Evolutionary conservation across 64 coral and sea anemone genomes (phyloP), one percentile per base, ranked within the genome.

Genomic region (Porites australiensis): DNA sequence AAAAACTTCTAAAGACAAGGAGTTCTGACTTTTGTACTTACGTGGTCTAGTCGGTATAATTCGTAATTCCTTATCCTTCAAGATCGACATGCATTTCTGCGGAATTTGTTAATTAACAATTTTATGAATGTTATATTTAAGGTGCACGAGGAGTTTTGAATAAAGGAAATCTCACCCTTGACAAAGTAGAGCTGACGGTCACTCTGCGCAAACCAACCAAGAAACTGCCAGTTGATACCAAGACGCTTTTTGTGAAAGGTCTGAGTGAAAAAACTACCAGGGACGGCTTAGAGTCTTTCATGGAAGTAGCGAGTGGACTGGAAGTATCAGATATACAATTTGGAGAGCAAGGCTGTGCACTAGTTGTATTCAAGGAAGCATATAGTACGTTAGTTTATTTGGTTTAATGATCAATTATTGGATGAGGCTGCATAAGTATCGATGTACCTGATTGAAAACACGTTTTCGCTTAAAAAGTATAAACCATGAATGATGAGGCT

Each of bases 291-390:
- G 47, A 50, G 10, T 66, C 47, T 15, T 89, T 67, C 59, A 89
- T 89, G 88, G 88, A 79, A 47, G 58, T 89, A 6, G 61, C 44
- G 2, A 89, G 88, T 77, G 62, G 88, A 64, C 7, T 78, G 44
- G 88, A 89, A 69, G 75, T 79, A 20, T 20, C 21, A 8, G 5
- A 20, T 43, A 43, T 70, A 2, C 45, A 53, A 8, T 69, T 57
- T 66, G 75, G 43, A 37, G 44, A 79, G 8, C 15, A 43, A 13
- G 59, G 18, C 50, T 14, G 45, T 79, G 88, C 58, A 12, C 45
- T 68, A 3, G 88, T 89, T 5, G 79, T 57, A 19, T 89, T 89
- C n/a, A 69, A 64, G 50, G 58, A 69, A 18, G 4, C 59, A 49
- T 52, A 76, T 3, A 48, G 88, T 89, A 78, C 63, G 59, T 64